These are phyloP conservation scores for Onychomys torridus DNA, from an alignment of 2,797 vertebrate genomes.

Conservation along the genomic window DNA sequence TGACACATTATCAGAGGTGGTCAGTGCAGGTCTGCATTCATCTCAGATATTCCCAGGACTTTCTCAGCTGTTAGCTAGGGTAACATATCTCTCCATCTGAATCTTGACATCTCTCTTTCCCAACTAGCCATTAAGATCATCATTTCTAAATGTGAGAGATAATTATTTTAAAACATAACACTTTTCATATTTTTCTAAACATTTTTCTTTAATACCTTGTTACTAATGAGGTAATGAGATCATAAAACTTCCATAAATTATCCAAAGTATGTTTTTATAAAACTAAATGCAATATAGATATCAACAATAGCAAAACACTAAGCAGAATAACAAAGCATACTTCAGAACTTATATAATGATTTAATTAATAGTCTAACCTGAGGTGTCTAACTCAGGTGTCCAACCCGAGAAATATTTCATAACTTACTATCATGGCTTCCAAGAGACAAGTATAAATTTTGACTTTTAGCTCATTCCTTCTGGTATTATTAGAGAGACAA, in stretches of 20 bases:
- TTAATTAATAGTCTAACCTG: conserved; percentile 10
- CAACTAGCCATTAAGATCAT: background rate
- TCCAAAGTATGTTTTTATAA: background rate
- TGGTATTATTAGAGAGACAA: background rate
- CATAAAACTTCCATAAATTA: background rate
- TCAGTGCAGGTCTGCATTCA: background rate
- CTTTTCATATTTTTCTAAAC: background rate
- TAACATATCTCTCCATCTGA: background rate
- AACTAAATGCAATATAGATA: background rate
- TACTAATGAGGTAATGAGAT: background rate
- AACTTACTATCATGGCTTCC: conserved; percentile 1
- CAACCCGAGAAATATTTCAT: background rate
- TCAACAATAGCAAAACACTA: background rate
- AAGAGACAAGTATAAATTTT: background rate
- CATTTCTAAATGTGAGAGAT: background rate
- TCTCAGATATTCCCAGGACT: background rate
- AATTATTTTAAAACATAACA: background rate
- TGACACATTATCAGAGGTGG: background rate
- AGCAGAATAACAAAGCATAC: background rate
- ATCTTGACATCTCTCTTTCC: background rate
- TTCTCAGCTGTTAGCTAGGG: background rate
- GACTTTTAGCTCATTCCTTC: background rate
- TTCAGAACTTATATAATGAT: background rate
- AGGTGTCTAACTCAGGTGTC: background rate
- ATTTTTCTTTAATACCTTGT: background rate